Evolutionary conservation across 2,797 vertebrate species (phyloP).

Genomic region (Botia kubotai): DNA sequence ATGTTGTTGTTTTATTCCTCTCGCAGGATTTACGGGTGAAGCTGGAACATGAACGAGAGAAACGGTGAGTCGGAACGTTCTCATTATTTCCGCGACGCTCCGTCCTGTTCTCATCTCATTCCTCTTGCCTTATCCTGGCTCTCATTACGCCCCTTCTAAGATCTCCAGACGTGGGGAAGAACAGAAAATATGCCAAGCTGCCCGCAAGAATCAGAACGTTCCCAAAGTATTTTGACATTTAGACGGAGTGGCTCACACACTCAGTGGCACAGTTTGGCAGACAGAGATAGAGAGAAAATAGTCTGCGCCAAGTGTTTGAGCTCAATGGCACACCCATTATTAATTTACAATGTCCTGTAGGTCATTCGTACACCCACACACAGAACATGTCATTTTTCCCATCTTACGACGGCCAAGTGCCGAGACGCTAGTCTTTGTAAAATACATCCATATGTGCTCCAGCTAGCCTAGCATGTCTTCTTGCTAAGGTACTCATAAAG

Average conservation of each 20-base stretch:
- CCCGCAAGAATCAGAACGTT: slow-evolving; percentile 66
- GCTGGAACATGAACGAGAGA: slow-evolving; percentile 94
- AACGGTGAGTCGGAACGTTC: slow-evolving; percentile 82
- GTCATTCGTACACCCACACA: slow-evolving; percentile 52
- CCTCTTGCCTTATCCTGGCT: slow-evolving; percentile 56
- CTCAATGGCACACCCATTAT: slow-evolving; percentile 67
- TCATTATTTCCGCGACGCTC: slow-evolving; percentile 68
- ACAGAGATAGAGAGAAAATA: slow-evolving; percentile 44
- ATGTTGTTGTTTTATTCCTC: slow-evolving; percentile 72
- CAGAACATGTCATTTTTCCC: slow-evolving; percentile 53
- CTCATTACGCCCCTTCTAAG: slow-evolving; percentile 65
- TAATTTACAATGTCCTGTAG: slow-evolving; percentile 57
- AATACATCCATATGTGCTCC: slow-evolving; percentile 24
- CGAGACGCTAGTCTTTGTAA: slow-evolving; percentile 9
- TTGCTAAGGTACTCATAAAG: background rate
- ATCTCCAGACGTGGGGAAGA: slow-evolving; percentile 64
- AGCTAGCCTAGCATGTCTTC: background rate
- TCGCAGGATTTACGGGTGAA: slow-evolving; percentile 91
- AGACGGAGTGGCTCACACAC: slow-evolving; percentile 58
- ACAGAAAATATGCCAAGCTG: slow-evolving; percentile 66
- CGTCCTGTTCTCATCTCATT: slow-evolving; percentile 61
- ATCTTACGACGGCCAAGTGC: slow-evolving; percentile 18
- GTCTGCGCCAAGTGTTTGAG: slow-evolving; percentile 63
- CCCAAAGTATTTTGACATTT: slow-evolving; percentile 70
- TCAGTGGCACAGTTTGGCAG: slow-evolving; percentile 16